These are phyloP conservation scores for Melieria crassipennis DNA, from an alignment of 2,888 invertebrate species.

Conservation along the genomic window DNA sequence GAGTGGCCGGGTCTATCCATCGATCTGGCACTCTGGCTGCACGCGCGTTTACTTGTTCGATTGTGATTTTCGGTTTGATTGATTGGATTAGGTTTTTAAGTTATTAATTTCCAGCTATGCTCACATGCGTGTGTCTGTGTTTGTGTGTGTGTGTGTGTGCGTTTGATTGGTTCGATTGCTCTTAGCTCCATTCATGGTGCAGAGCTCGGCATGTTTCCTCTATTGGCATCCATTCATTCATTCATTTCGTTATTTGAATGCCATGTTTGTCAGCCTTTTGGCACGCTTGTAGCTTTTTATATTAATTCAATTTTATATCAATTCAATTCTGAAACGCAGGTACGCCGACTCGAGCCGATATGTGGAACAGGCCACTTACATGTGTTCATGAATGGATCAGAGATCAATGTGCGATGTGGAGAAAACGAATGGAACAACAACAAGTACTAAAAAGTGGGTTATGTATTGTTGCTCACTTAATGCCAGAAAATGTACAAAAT, in stretches of 20 bases:
- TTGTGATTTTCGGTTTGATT: conserved; percentile 60
- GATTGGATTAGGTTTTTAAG: conserved; percentile 63
- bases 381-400: too few species aligned
- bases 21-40: neutral
- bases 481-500: too few species aligned
- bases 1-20: too few species aligned
- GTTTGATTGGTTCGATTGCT: conserved; percentile 11
- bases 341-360: too few species aligned
- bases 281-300: conserved; percentile 28
- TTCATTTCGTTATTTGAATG: neutral
- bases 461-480: too few species aligned
- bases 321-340: too few species aligned
- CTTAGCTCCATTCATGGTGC: conserved; percentile 5
- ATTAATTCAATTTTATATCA: conserved; percentile 21
- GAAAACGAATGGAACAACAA: too few species aligned
- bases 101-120: conserved; percentile 56
- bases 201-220: conserved; percentile 9
- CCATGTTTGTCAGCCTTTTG: conserved; percentile 6
- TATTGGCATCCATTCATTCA: conserved; percentile 13
- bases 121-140: conserved; percentile 1
- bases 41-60: conserved; percentile 38
- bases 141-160: conserved; percentile 9
- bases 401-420: too few species aligned
- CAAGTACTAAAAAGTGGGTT: too few species aligned
- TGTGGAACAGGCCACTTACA: too few species aligned